Percentiles rank a stretch among this genome's conserved stretches.
phyloP scores from a whole-genome alignment of 2,113 vertebrate genomes.

The Coryphaenoides rupestris region DNA sequence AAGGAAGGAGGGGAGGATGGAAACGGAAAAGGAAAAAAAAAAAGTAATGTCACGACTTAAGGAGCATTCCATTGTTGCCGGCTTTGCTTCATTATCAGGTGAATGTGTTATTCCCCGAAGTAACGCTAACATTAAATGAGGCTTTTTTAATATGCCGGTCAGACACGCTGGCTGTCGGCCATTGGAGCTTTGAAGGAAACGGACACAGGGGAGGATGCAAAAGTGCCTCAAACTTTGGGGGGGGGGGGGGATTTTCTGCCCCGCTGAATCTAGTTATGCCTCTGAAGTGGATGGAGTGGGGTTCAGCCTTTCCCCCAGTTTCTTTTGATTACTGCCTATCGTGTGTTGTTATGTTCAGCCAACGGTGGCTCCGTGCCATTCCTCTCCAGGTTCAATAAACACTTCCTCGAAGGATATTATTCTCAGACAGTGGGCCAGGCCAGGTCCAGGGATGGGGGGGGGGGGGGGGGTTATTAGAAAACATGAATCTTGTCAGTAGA shows the following conservation, averaged over 20 bases:
- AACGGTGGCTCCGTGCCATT: slow-evolving; percentile 47
- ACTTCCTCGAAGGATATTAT: slow-evolving; percentile 58
- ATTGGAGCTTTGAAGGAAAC: slow-evolving; percentile 49
- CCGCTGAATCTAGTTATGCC: slow-evolving; percentile 44
- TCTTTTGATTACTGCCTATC: slow-evolving; percentile 41
- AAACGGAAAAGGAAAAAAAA: slow-evolving; percentile 1
- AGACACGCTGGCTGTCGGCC: slow-evolving; percentile 45
- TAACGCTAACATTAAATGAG: slow-evolving; percentile 62
- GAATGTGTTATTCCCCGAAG: slow-evolving; percentile 64
- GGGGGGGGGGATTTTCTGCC: slow-evolving; percentile 48
- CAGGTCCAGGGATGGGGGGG: slow-evolving; percentile 40
- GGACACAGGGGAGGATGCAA: slow-evolving; percentile 43
- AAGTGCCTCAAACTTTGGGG: slow-evolving; percentile 41
- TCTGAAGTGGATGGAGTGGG: slow-evolving; percentile 26
- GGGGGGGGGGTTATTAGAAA: slow-evolving; percentile 67
- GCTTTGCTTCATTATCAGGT: slow-evolving; percentile 66
- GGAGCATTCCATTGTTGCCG: slow-evolving; percentile 46
- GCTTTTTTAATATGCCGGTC: slow-evolving; percentile 65
- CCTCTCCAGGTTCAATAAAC: slow-evolving; percentile 57
- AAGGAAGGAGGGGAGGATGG: not conserved
- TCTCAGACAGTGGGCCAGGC: slow-evolving; percentile 52
- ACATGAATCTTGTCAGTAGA: slow-evolving; percentile 62
- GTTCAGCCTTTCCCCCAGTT: slow-evolving; percentile 37
- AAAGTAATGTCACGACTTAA: slow-evolving; percentile 32
- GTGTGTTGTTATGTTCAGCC: slow-evolving; percentile 46